Evolutionary conservation across 2,888 invertebrate species (phyloP).

Genomic region (Agriopis aurantiaria): DNA sequence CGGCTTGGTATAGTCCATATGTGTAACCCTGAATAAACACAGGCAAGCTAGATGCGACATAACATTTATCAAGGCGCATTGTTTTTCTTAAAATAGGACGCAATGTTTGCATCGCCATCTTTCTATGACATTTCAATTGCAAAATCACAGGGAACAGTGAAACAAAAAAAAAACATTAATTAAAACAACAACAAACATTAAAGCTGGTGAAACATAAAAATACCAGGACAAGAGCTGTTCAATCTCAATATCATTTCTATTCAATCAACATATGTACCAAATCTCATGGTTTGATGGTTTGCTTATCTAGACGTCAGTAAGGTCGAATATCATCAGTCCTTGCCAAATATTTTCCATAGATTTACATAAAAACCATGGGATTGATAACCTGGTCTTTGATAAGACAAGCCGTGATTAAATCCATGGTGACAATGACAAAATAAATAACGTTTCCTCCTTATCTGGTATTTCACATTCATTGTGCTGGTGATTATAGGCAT

Average conservation of each 20-base stretch:
- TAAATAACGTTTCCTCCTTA: neutral
- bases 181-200: no score
- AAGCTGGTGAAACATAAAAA: neutral
- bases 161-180: no score
- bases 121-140: no score
- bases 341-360: constrained; percentile 26
- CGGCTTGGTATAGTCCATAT: no score
- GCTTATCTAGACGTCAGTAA: constrained; percentile 22
- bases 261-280: constrained; percentile 8
- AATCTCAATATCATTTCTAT: neutral
- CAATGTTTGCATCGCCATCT: no score
- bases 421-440: constrained; percentile 8
- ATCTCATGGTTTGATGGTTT: constrained; percentile 19
- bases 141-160: no score
- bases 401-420: constrained; percentile 15
- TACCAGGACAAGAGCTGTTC: neutral
- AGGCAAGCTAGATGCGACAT: no score
- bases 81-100: no score
- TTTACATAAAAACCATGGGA: constrained; percentile 12
- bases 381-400: constrained; percentile 19
- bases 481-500: neutral
- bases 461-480: no score
- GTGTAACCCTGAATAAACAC: no score
- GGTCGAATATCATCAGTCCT: constrained; percentile 15
- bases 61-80: no score